Base-by-base conservation (phyloP, 1,140 invertebrate species). In the Lepidurus couesii region DNA sequence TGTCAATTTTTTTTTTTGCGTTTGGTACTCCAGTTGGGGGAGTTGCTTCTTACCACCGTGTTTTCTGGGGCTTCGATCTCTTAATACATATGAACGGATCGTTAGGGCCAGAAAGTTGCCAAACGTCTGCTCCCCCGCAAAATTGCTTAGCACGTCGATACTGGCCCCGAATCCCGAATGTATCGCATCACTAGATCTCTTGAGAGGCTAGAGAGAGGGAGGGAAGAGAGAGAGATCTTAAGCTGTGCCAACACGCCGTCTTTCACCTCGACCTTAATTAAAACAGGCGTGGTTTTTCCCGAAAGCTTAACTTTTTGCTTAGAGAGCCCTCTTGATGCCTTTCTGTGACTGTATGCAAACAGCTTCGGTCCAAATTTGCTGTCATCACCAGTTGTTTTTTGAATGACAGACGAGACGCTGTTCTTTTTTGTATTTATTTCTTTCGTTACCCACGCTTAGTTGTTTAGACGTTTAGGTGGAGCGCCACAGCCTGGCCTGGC, bases 351-450 rank as follows among this genome's bases (percentile, higher is more conserved):
- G 53, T 7, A 65, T 7, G 9, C 53, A 65, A 21, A 65, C 21
- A 65, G 53, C 53, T 65, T 34, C 8, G 53, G 53, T 65, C 53
- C n/a, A 65, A 65, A 65, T 65, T 65, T 16, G 53, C 53, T 65
- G 53, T 65, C 53, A 65, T 65, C 53, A 65, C 53, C 53, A 65
- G 53, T 65, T 65, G 53, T 65, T 21, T 65, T 65, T 65, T 65
- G 53, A 65, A 65, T 65, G 53, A 65, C 53, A 65, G 53, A 65
- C 53, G 53, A 65, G 53, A 65, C 7, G 21, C 8, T 24, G 24
- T 24, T 65, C 21, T 65, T 65, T 65, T 34, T 34, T 34, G 24
- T 24, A 24, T 24, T 24, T 24, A 24, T 34, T 34, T 34, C 4
- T 34, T 4, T 0, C 34, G 34, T 34, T 34, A 34, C 34, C 34